Percentiles rank a stretch among this genome's conserved stretches.
Evolutionary conservation across 2,888 invertebrate species (phyloP).

Genomic region (Brassicogethes aeneus): DNA sequence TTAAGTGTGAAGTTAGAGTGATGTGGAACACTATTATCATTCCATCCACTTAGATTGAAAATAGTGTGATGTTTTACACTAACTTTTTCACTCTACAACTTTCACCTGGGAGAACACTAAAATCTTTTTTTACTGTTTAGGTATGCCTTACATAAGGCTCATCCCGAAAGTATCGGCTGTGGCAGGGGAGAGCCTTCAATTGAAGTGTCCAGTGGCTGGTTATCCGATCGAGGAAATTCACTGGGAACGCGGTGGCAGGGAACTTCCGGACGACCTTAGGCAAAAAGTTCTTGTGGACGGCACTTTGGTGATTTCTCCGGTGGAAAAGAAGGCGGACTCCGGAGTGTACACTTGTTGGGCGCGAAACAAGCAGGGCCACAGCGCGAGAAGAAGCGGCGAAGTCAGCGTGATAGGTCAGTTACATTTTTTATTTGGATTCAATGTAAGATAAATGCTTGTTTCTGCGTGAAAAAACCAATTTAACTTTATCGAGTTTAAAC

Average conservation of each 20-base stretch:
- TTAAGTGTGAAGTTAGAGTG: too few relatives aligned
- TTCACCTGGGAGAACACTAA: too few relatives aligned
- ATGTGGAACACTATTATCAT: too few relatives aligned
- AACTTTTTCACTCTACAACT: too few relatives aligned
- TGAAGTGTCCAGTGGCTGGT: conserved; percentile 76
- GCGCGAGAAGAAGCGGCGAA: conserved; percentile 62
- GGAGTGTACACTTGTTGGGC: conserved; percentile 77
- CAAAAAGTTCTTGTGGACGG: conserved; percentile 68
- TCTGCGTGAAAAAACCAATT: too few relatives aligned
- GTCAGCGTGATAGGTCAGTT: conserved; percentile 68
- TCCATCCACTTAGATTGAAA: too few relatives aligned
- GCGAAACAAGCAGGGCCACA: conserved; percentile 67
- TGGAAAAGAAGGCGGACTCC: conserved; percentile 65
- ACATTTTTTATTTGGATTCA: neutral
- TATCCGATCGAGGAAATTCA: conserved; percentile 73
- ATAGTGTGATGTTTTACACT: too few relatives aligned
- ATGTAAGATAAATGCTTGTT: neutral
- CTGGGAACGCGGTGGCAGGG: conserved; percentile 67
- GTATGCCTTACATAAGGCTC: conserved; percentile 68
- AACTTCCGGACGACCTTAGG: conserved; percentile 69
- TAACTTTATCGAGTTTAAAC: too few relatives aligned
- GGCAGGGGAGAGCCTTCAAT: conserved; percentile 62
- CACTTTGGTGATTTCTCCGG: conserved; percentile 63
- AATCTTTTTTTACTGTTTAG: too few relatives aligned
- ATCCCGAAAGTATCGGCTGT: conserved; percentile 77